Evolutionary conservation across 1,140 invertebrate species (phyloP), one percentile per base, ranked within the genome.

Genomic region (Scaptomyza montana): DNA sequence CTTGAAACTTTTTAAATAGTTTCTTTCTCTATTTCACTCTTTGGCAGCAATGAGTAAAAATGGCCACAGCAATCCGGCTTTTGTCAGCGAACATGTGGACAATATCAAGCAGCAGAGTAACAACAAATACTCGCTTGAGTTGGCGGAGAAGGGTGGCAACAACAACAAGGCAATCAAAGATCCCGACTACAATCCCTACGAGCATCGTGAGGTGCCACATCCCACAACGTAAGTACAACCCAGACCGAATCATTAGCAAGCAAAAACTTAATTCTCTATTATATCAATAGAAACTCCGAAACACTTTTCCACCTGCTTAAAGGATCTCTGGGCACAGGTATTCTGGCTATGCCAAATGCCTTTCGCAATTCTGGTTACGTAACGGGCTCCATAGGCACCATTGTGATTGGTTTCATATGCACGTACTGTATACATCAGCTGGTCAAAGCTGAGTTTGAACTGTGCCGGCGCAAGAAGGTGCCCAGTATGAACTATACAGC

Each of bases 281-380:
- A 80, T 89, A 5, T 25, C 21, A 16, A 50, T 19, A 97, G 96
- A 55, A 96, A 96, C 92, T 92, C 92, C 28, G 96, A 97, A 65
- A 97, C 96, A 0, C 93, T 97, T 72, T 94, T 97, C 72, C 96
- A 97, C 90, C 91, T 97, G 69, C 90, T 97, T 16, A 97, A 97
- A 85, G 96, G 96, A 21, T 97, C 97, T 85, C 94, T 98, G 59
- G 97, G 97, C 5, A 98, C 97, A 0, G 97, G 97, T 5, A 96
- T 98, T 49, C 90, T 98, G 51, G 97, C 97, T 13, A 98, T 98
- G 96, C 96, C 97, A 2, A 94, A 95, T 81, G 97, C 97, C 0
- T 95, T 98, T 71, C 93, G 93, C 51, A 95, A 98, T 89, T 93
- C 97, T 12, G 97, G 97, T 39, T 94, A 97, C 62, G 65, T 94